phyloP scores from a whole-genome alignment of 2,113 vertebrate species.

The Octodon degus region DNA sequence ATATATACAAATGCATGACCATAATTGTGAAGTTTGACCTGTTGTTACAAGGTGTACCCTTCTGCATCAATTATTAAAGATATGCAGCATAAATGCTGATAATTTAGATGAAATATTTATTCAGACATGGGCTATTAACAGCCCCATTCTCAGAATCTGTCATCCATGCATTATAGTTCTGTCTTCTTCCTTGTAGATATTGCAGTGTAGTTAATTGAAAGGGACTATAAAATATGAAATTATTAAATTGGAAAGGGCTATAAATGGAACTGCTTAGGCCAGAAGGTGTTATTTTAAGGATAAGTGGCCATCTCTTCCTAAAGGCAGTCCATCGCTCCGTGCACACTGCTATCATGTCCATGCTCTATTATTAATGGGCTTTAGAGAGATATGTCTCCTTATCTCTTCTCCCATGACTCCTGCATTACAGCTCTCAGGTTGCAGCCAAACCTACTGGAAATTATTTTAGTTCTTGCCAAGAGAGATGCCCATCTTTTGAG shows the following conservation, averaged over 20 bases:
- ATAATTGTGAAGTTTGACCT: not conserved
- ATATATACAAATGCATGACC: not conserved
- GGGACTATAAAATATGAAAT: not conserved
- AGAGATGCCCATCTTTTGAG: not conserved
- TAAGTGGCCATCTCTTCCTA: not conserved
- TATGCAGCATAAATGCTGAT: not conserved
- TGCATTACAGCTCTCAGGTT: not conserved
- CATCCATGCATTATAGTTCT: not conserved
- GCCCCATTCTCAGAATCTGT: constrained; percentile 23
- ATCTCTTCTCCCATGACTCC: not conserved
- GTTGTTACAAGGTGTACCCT: not conserved
- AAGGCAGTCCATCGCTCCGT: not conserved
- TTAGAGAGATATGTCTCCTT: not conserved
- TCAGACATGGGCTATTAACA: constrained; percentile 33
- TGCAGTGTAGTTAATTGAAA: not conserved
- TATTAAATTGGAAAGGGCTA: constrained; percentile 40
- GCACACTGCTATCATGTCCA: not conserved
- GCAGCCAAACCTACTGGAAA: not conserved
- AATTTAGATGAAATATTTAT: not conserved
- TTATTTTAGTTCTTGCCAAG: not conserved
- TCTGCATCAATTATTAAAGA: not conserved
- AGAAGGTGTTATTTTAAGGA: constrained; percentile 41
- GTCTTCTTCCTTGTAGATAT: constrained; percentile 32
- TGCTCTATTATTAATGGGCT: not conserved
- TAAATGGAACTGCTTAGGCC: not conserved